Percentiles rank a stretch among this genome's conserved stretches.
Evolutionary conservation across 2,797 vertebrate species (phyloP).

Genomic region (Bradypodion pumilum): DNA sequence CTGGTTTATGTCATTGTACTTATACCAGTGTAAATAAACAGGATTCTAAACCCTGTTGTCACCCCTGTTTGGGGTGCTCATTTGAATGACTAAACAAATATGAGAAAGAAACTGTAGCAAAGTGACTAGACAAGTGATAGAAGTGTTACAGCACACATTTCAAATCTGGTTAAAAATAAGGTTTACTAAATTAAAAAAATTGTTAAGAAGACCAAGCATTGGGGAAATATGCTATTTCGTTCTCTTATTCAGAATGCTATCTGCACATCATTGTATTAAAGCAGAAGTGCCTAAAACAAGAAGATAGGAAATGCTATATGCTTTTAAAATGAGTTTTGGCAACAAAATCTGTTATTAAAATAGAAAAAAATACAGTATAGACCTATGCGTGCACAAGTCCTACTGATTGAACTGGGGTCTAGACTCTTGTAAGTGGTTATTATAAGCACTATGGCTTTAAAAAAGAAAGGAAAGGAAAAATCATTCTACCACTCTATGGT

Average conservation of each 20-base stretch:
- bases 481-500: no score
- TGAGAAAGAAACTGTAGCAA: neutral
- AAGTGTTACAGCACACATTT: constrained; percentile 1
- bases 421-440: neutral
- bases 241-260: neutral
- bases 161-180: constrained; percentile 8
- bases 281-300: neutral
- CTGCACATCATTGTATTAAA: neutral
- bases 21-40: no score
- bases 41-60: neutral
- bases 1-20: no score
- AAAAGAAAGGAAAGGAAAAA: neutral
- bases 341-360: neutral
- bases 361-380: neutral
- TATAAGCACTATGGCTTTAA: neutral
- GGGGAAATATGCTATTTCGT: neutral
- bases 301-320: neutral
- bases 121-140: neutral
- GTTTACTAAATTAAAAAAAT: no score
- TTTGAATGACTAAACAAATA: neutral
- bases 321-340: neutral
- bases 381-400: neutral
- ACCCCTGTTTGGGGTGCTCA: neutral
- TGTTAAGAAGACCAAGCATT: constrained; percentile 19
- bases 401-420: neutral